A percentile compares a stretch with the other conserved stretches of the same genome.
These are phyloP conservation scores for Cyclophora punctaria DNA, from an alignment of 2,888 invertebrate species.

Conservation along the genomic window DNA sequence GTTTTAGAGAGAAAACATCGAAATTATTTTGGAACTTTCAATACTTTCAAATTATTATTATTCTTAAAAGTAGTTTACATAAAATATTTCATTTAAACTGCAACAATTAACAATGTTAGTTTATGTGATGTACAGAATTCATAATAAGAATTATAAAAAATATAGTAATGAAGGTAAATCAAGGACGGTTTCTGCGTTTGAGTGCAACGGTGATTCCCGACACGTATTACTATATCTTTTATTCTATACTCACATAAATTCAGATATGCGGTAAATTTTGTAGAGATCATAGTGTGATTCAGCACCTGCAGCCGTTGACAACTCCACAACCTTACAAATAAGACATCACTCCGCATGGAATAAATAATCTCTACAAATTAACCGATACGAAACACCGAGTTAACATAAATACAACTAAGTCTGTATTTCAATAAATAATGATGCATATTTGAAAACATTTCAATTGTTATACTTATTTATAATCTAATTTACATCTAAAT, in stretches of 20 bases:
- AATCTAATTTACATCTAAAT: conserved; percentile 58
- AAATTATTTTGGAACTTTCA: conserved; percentile 22
- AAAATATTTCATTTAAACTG: conserved; percentile 45
- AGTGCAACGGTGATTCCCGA: too few species aligned
- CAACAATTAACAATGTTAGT: conserved; percentile 46
- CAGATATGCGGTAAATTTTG: too few species aligned
- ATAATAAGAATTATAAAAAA: too few species aligned
- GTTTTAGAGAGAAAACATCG: too few species aligned
- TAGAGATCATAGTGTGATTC: too few species aligned
- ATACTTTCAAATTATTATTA: conserved; percentile 32
- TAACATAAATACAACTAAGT: conserved; percentile 43
- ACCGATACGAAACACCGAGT: conserved; percentile 10
- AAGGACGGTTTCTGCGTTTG: too few species aligned
- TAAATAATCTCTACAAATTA: conserved; percentile 15
- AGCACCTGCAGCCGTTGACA: too few species aligned
- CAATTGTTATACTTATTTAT: conserved; percentile 5
- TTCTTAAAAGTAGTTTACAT: conserved; percentile 38
- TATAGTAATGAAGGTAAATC: too few species aligned
- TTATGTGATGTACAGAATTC: conserved; percentile 16
- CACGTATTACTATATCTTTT: too few species aligned
- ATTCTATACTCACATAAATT: too few species aligned
- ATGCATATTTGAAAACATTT: conserved; percentile 31
- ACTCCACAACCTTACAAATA: too few species aligned
- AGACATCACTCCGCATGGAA: too few species aligned
- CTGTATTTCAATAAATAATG: conserved; percentile 2